These are phyloP conservation scores for Aphis gossypii DNA, from an alignment of 1,140 invertebrate genomes.

Conservation along the genomic window DNA sequence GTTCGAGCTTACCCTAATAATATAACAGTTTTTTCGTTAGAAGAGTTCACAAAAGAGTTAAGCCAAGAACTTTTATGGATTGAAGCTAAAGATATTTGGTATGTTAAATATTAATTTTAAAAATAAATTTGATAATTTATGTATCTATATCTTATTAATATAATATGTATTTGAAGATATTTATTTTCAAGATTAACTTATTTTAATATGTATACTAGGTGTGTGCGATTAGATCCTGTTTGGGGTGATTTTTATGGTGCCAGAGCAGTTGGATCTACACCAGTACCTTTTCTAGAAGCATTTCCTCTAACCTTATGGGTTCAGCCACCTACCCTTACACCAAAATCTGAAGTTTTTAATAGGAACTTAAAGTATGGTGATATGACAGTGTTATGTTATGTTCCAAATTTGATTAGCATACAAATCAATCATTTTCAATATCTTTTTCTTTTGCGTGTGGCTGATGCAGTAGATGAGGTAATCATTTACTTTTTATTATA, in stretches of 20 bases:
- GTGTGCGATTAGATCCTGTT: conserved; percentile 84
- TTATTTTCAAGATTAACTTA: not conserved
- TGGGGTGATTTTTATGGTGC: conserved; percentile 91
- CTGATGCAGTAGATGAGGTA: conserved; percentile 74
- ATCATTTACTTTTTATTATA: conserved; percentile 32
- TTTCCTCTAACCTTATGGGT: conserved; percentile 87
- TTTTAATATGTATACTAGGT: conserved; percentile 64
- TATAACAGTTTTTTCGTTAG: conserved; percentile 64
- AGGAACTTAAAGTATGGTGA: conserved; percentile 65
- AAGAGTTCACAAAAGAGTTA: conserved; percentile 66
- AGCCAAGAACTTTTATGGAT: conserved; percentile 79
- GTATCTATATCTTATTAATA: not conserved
- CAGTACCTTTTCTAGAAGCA: conserved; percentile 88
- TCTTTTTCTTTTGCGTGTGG: conserved; percentile 83
- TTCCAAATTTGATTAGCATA: conserved; percentile 80
- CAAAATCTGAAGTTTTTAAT: conserved; percentile 1
- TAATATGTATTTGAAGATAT: not conserved
- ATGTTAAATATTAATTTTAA: conserved; percentile 31
- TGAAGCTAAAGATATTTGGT: conserved; percentile 85
- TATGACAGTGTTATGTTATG: conserved; percentile 75
- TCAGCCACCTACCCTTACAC: conserved; percentile 62
- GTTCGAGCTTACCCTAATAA: conserved; percentile 64
- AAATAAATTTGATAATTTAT: not conserved
- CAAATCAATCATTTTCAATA: conserved; percentile 94
- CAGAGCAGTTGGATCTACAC: conserved; percentile 75